Base-by-base conservation (phyloP, 2,113 vertebrate genomes). In the Pao palembangensis region DNA sequence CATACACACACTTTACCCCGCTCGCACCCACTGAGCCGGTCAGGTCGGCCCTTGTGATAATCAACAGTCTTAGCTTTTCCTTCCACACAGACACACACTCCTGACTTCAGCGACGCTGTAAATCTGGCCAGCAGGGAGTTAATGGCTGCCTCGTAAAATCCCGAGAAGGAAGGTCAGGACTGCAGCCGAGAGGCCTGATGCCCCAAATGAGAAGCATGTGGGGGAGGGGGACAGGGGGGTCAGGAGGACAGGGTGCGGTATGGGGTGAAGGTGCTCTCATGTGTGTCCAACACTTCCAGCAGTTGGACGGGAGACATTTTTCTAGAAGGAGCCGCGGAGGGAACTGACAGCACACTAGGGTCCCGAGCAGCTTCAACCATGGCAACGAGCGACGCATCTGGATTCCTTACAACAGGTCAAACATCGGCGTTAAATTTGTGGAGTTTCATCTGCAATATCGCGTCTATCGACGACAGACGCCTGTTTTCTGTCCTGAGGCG, bases 131-230 rank as follows among this genome's bases (percentile, higher is more conserved):
- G 77, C 81, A 58, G 81, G 80, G 81, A 87, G 88, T 88, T 91
- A 90, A 89, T 87, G 82, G 84, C 67, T 60, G 68, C 78, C 79
- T 88, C 87, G 73, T 90, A 92, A 92, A 91, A 88, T 67, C 79
- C 79, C 79, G 80, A 87, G 84, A 76, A 83, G 71, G 62, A 85
- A 78, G 89, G 89, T 90, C 88, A 89, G 76, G 78, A 69, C 75
- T 61, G 68, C 67, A 66, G 82, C 71, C 60, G 51, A 72, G 77
- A 85, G 78, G 83, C 85, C 80, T 86, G 80, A 90, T 81, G 75
- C 71, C 76, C 81, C 73, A 84, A 89, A 91, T 88, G 80, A 85
- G 83, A 88, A 87, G 85, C 87, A 87, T 86, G 83, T 88, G 85
- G 70, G 56, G 47, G 41, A 72, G 48, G 66, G 8, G 8, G 28